Evolutionary conservation across 1,140 invertebrate genomes (phyloP), one percentile per base, ranked within the genome.

Genomic region (Drosophila melanogaster): DNA sequence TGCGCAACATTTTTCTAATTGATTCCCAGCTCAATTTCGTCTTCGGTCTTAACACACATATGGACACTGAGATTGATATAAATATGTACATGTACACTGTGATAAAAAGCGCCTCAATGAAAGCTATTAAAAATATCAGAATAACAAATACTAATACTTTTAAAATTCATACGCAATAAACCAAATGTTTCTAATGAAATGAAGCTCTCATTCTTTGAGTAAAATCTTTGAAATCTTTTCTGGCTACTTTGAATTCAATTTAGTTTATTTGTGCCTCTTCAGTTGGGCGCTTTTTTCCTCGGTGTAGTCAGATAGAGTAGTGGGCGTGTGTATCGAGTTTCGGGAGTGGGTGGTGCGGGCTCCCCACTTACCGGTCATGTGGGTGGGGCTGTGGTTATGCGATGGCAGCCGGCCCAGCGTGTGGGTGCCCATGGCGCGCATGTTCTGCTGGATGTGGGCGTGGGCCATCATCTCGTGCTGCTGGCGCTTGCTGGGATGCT

Each of bases 341-440:
- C 15, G 58, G 19, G 58, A 46, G 7, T 22, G 56, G 50, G 33
- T 37, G 56, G 37, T 37, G n/a, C 14, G n/a, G 15, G 12, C 38
- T 17, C 12, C 40, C 43, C 24, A 90, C 85, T 91, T 91, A 90
- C 91, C 90, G 69, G 86, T 81, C 86, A 92, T 78, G 77, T 92
- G 92, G 74, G 84, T 91, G 77, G 92, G 92, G 90, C 92, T 92
- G 79, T 92, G 92, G 79, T 94, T 93, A 79, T 94, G 93, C 71
- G 93, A 93, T 43, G 93, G 93, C 81, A 94, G 85, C 62, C 93
- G 80, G 37, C 93, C 93, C 57, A 94, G 87, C 49, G 93, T 94
- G 83, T 94, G 93, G 50, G 91, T 92, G 75, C 92, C 92, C 90
- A 92, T 92, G 58, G 93, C 85, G 83, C 93, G 92, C 91, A 93